These are phyloP conservation scores for Zygaena filipendulae DNA, from an alignment of 2,888 invertebrate species.

Conservation along the genomic window DNA sequence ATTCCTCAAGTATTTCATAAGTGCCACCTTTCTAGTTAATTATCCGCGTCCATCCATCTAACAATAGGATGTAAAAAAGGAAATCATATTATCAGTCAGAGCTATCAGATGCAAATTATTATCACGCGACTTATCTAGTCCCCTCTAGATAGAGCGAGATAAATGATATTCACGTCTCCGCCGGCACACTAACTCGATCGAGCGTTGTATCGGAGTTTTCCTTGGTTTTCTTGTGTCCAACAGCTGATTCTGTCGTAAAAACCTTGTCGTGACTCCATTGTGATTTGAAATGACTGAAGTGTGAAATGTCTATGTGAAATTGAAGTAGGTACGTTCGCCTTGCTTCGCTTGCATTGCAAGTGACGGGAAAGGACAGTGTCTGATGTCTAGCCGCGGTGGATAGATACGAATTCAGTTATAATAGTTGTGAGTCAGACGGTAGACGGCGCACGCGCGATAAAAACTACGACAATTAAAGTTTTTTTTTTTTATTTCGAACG, in stretches of 20 bases:
- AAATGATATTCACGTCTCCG: constrained; percentile 27
- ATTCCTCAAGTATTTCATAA: too few relatives aligned
- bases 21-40: not conserved
- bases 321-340: too few relatives aligned
- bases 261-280: too few relatives aligned
- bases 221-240: constrained; percentile 31
- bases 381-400: too few relatives aligned
- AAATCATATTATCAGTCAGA: constrained; percentile 44
- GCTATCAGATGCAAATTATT: constrained; percentile 60
- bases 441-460: constrained; percentile 34
- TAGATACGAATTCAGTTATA: too few relatives aligned
- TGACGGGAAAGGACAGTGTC: too few relatives aligned
- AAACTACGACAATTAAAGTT: constrained; percentile 39
- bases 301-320: too few relatives aligned
- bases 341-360: too few relatives aligned
- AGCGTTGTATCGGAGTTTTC: constrained; percentile 47
- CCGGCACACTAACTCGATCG: constrained; percentile 54
- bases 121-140: constrained; percentile 49
- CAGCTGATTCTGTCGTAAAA: constrained; percentile 39
- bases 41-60: constrained; percentile 19
- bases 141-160: constrained; percentile 42
- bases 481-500: constrained; percentile 41
- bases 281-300: too few relatives aligned
- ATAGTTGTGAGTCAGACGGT: constrained; percentile 43
- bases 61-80: constrained; percentile 40